Percentiles rank a stretch among this genome's conserved stretches.
Evolutionary conservation across 2,888 invertebrate species (phyloP).

Genomic region (Anaspis maculata): DNA sequence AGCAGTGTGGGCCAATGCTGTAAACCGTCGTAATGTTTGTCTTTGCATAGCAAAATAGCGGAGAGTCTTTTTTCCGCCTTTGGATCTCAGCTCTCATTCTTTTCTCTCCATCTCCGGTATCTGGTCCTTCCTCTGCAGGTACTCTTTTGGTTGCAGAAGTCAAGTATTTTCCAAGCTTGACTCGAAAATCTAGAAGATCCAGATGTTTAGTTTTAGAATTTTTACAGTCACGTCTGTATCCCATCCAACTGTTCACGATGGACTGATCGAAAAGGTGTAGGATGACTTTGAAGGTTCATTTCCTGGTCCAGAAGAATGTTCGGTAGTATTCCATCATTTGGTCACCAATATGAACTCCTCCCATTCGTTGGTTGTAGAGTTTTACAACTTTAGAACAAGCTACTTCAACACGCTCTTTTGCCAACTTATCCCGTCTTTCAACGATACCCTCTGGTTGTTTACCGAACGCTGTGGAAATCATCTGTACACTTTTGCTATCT

Average conservation of each 20-base stretch:
- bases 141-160: not conserved
- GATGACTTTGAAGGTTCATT: conserved; percentile 26
- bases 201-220: not conserved
- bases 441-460: no score
- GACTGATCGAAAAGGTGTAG: conserved; percentile 18
- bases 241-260: conserved; percentile 21
- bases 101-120: not conserved
- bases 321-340: no score
- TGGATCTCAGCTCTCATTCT: not conserved
- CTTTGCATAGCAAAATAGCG: not conserved
- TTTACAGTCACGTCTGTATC: conserved; percentile 15
- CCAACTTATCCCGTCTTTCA: no score
- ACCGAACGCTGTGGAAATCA: no score
- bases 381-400: no score
- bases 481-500: conserved; percentile 26
- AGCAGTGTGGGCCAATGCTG: no score
- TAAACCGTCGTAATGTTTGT: no score
- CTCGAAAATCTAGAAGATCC: not conserved
- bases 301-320: no score
- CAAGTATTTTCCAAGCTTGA: not conserved
- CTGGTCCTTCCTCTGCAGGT: not conserved
- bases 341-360: no score
- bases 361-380: no score
- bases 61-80: not conserved
- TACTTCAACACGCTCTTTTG: no score